Conservation (phyloP, 2,113 vertebrate genomes). For the Drymodes brunneopygia region DNA sequence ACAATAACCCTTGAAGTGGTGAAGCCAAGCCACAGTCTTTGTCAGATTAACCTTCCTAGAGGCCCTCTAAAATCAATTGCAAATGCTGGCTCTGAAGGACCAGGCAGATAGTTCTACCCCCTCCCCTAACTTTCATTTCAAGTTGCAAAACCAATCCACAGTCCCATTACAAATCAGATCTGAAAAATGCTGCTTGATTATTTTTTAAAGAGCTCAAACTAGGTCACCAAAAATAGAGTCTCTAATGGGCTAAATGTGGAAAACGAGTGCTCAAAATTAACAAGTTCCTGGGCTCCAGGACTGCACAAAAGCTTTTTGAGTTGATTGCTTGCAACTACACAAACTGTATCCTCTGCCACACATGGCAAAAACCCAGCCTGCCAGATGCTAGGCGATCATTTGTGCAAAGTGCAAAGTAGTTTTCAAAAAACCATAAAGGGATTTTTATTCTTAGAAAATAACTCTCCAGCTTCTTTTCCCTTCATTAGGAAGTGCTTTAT, state of each 20-base stretch:
- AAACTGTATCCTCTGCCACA: constrained; percentile 50
- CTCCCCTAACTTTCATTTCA: constrained; percentile 1
- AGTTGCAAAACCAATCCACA: constrained; percentile 41
- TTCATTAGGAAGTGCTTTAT: constrained; percentile 10
- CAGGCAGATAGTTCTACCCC: neutral
- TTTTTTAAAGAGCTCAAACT: constrained; percentile 67
- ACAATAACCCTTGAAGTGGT: neutral
- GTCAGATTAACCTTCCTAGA: constrained; percentile 43
- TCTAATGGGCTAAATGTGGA: constrained; percentile 68
- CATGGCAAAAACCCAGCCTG: constrained; percentile 30
- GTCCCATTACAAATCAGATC: constrained; percentile 48
- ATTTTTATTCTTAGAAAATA: constrained; percentile 60
- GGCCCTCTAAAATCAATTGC: constrained; percentile 14
- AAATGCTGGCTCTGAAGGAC: neutral
- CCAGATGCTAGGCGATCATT: constrained; percentile 58
- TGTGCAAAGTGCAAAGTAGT: constrained; percentile 19
- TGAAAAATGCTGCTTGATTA: constrained; percentile 67
- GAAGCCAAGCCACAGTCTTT: constrained; percentile 9
- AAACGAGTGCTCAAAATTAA: constrained; percentile 67
- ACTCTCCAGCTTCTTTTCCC: constrained; percentile 3
- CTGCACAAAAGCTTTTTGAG: constrained; percentile 56
- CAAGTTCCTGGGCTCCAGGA: constrained; percentile 61
- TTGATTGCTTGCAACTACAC: constrained; percentile 52
- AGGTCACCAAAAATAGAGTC: constrained; percentile 69
- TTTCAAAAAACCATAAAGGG: constrained; percentile 34